phyloP scores from a whole-genome alignment of 2,888 invertebrate species.

The Leptinotarsa haldemani region DNA sequence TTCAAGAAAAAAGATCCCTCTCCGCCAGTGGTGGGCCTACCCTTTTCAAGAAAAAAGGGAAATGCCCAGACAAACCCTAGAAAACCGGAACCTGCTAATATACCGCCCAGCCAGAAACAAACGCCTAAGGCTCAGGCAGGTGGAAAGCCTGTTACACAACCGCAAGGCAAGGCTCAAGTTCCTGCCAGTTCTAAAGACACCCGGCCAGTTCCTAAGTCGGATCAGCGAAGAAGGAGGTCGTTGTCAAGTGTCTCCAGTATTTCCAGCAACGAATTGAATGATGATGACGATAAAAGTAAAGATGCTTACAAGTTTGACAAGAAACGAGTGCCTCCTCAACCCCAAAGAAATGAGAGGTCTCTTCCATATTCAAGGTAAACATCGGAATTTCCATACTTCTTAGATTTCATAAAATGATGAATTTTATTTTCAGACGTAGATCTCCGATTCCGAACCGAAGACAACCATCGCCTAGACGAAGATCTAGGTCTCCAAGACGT shows the following conservation, averaged over 20 bases:
- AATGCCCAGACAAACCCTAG: slow-evolving; percentile 34
- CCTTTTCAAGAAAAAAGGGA: slow-evolving; percentile 55
- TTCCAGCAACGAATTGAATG: slow-evolving; percentile 65
- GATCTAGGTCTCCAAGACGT: slow-evolving; percentile 24
- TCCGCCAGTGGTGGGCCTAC: slow-evolving; percentile 70
- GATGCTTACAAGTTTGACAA: not conserved
- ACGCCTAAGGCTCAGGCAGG: slow-evolving; percentile 29
- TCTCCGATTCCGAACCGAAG: slow-evolving; percentile 39
- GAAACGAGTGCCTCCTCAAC: slow-evolving; percentile 23
- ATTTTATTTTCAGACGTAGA: slow-evolving; percentile 32
- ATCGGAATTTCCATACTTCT: not conserved
- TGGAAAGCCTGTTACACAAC: not conserved
- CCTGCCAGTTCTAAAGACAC: not conserved
- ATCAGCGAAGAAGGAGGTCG: slow-evolving; percentile 61
- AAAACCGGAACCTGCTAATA: slow-evolving; percentile 36
- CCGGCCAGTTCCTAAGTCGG: not conserved
- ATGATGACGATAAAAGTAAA: slow-evolving; percentile 48
- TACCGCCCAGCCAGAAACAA: slow-evolving; percentile 42
- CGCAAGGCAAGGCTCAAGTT: not conserved
- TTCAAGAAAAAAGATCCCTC: slow-evolving; percentile 67
- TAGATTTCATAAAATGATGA: not conserved
- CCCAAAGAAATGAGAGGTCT: slow-evolving; percentile 30
- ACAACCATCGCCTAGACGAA: slow-evolving; percentile 25
- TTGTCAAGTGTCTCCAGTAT: slow-evolving; percentile 69
- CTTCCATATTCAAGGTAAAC: slow-evolving; percentile 41